phyloP scores from a whole-genome alignment of 2,888 invertebrate species.

The Mythimna albipuncta region DNA sequence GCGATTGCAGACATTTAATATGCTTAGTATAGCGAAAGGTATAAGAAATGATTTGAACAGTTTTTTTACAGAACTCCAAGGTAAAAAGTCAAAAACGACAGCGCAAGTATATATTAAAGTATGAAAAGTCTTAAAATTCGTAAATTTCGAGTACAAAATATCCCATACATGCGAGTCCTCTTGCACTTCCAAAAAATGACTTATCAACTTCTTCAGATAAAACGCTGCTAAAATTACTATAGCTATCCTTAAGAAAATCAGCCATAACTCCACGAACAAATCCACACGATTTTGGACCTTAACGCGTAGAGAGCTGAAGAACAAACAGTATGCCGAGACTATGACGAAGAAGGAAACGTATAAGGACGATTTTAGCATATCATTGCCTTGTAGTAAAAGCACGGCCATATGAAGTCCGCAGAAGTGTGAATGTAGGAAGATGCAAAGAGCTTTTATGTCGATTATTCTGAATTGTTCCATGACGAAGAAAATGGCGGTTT shows the following conservation, averaged over 20 bases:
- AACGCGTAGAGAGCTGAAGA: constrained; percentile 79
- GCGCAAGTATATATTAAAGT: constrained; percentile 95
- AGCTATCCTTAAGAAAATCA: constrained; percentile 73
- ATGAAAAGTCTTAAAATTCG: constrained; percentile 93
- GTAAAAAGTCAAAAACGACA: constrained; percentile 94
- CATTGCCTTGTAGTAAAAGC: constrained; percentile 83
- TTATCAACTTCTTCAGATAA: constrained; percentile 83
- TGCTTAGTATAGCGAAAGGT: constrained; percentile 88
- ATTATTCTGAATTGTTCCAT: constrained; percentile 92
- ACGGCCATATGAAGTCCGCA: constrained; percentile 84
- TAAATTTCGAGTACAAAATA: constrained; percentile 93
- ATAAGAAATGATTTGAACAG: constrained; percentile 90
- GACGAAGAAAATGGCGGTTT: constrained; percentile 93
- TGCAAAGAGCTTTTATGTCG: constrained; percentile 79
- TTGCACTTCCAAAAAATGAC: constrained; percentile 78
- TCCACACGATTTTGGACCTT: constrained; percentile 77
- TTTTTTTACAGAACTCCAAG: constrained; percentile 87
- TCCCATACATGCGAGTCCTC: constrained; percentile 94
- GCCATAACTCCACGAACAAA: constrained; percentile 75
- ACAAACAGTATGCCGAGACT: constrained; percentile 78
- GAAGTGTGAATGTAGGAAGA: constrained; percentile 84
- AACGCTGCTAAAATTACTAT: constrained; percentile 74
- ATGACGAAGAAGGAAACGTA: constrained; percentile 86
- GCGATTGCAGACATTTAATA: constrained; percentile 78
- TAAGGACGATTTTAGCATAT: constrained; percentile 87